Percentiles rank a stretch among this genome's conserved stretches.
These are phyloP conservation scores for Megalurothrips usitatus DNA, from an alignment of 2,888 invertebrate species.

Conservation along the genomic window DNA sequence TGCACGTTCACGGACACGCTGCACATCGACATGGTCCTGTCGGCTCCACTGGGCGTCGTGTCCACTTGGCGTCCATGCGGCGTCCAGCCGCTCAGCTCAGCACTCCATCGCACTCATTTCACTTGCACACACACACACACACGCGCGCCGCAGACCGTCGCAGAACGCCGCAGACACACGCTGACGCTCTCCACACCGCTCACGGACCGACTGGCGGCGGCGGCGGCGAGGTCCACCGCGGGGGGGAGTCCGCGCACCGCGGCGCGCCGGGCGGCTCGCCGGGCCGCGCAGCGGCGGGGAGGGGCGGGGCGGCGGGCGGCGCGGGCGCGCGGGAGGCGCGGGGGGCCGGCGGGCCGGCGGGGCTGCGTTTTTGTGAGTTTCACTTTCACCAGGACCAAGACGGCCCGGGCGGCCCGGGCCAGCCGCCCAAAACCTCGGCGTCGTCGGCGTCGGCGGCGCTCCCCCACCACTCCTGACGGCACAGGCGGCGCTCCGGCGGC, in stretches of 20 bases:
- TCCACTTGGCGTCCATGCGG: background rate
- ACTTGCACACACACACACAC: background rate
- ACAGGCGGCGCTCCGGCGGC: background rate
- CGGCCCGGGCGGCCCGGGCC: slow-evolving; percentile 22
- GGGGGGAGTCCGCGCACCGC: too few species aligned
- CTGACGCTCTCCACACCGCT: background rate
- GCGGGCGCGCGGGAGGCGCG: slow-evolving; percentile 47
- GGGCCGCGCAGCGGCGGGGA: slow-evolving; percentile 50
- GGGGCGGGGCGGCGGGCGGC: slow-evolving; percentile 60
- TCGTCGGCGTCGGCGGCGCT: background rate
- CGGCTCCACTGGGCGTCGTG: background rate
- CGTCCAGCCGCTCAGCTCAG: slow-evolving; percentile 18
- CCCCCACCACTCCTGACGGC: background rate
- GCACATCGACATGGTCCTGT: slow-evolving; percentile 17
- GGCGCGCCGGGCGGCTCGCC: slow-evolving; percentile 48
- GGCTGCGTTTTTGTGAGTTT: slow-evolving; percentile 17
- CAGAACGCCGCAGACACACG: background rate
- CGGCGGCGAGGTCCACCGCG: too few species aligned
- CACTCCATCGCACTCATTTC: slow-evolving; percentile 6
- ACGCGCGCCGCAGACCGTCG: background rate
- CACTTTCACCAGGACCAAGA: slow-evolving; percentile 23
- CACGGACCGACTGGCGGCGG: background rate
- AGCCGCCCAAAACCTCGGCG: slow-evolving; percentile 20
- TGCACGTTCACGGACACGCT: slow-evolving; percentile 17
- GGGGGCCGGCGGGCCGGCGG: slow-evolving; percentile 52